Conservation (phyloP, 2,797 vertebrate genomes). For the Dermochelys coriacea region DNA sequence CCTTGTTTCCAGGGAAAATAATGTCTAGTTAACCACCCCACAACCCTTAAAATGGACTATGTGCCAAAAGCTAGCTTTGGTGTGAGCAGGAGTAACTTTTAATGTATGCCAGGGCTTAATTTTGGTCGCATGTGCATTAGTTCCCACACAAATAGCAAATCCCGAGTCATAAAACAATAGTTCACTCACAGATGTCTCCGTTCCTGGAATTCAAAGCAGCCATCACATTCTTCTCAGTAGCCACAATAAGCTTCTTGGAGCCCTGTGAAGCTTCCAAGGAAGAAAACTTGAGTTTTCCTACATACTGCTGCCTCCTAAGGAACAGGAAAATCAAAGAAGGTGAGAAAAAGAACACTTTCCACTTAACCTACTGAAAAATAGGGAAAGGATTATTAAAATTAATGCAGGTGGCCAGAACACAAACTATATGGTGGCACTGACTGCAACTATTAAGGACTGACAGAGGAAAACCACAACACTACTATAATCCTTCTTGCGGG, state of each 20-base stretch:
- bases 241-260: conserved; percentile 93
- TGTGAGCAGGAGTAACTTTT: rapidly evolving
- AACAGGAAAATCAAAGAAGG: neutral
- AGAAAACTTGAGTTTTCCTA: conserved; percentile 94
- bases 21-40: neutral
- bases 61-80: neutral
- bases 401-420: neutral
- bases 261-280: conserved; percentile 90
- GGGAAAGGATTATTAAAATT: neutral
- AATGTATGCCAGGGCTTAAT: neutral
- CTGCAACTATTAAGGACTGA: neutral
- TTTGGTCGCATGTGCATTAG: rapidly evolving
- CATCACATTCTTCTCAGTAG: conserved; percentile 95
- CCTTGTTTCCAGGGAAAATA: neutral
- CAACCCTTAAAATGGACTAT: neutral
- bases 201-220: conserved; percentile 93
- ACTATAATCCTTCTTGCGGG: neutral
- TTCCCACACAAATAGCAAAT: rapidly evolving
- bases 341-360: rapidly evolving
- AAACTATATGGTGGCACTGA: neutral
- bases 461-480: too few species aligned
- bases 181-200: conserved; percentile 92
- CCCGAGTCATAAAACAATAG: neutral
- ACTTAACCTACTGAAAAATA: neutral
- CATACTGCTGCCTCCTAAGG: conserved; percentile 94